Evolutionary conservation across 2,113 vertebrate species (phyloP), one percentile per base, ranked within the genome.

Genomic region (Donacobius atricapilla): DNA sequence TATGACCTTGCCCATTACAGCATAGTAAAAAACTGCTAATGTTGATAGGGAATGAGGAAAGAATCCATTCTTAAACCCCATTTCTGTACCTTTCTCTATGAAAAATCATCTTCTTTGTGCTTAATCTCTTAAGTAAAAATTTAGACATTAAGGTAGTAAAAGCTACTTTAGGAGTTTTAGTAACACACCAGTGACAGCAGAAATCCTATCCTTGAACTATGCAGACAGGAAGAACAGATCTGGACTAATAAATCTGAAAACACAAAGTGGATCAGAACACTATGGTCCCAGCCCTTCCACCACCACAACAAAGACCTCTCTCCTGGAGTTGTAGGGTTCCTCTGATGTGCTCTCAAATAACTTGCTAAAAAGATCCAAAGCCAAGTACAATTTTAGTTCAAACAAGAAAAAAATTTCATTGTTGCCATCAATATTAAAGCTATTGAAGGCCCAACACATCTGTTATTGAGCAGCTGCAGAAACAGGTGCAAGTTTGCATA

Each of bases 391-490:
- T 71, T 96, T 50, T 45, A 92, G 60, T 83, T 87, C 56, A 89
- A 95, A 94, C 77, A 71, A 86, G 22, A 93, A 57, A 75, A 50
- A 56, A 8, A 28, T 69, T 71, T 76, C 77, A 75, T 58, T 76
- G 37, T 85, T 95, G 63, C 63, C 60, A 91, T 35, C 71, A 83
- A 66, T 79, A 79, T 77, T 56, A 87, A 82, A 47, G 73, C 76
- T 68, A 47, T 60, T 81, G 91, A 91, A 92, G 72, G 64, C 61
- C 24, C 35, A 81, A 31, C 73, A 71, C 77, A 63, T 89, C 81
- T 96, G 93, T 81, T 93, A 61, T 22, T 85, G 53, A 81, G 80
- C 93, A 97, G 93, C 91, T 97, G 94, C 89, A 90, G 85, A 69
- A 95, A 92, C 94, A 97, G 85, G 71, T 93, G 91, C 6, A 10